Evolutionary conservation across 2,888 invertebrate genomes (phyloP), one percentile per base, ranked within the genome.

Genomic region (Dysmachus trigonus): DNA sequence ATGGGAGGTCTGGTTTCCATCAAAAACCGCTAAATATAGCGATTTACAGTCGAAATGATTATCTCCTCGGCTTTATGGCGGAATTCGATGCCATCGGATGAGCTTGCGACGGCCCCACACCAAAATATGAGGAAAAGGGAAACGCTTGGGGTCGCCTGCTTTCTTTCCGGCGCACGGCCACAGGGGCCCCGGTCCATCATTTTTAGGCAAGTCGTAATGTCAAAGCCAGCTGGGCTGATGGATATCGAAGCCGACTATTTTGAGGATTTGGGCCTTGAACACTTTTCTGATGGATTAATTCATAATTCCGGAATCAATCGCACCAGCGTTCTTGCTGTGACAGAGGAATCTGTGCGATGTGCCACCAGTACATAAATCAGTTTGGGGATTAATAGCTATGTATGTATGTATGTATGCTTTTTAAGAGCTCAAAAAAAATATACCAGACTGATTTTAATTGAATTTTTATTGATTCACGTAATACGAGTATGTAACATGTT

Each of bases 11-110:
- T 81, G 81, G 81, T 81, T 81, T 81, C 62, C 81, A 81, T 81
- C 81, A 81, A 53, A 81, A 81, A 53, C 81, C 81, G 81, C 81
- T 81, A 81, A 81, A 81, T 81, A 81, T 81, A 81, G 81, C 81
- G 81, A 81, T 81, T 81, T 81, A 81, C 31, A 81, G 33, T 33
- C 81, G 47, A 51, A 77, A 81, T 33, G 53, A 81, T 81, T 62
- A 81, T 81, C 62, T 31, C 53, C 22, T 18, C 81, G 53, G 62
- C 81, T 81, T 81, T 81, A 81, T 62, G 81, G 18, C 47, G 62
- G 81, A 81, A 53, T 81, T 62, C 47, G 53, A 81, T 81, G 81
- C 47, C 51, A 15, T 15, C 31, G 51, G 81, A 81, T 81, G 72
- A 38, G 33, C 71, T 83, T 35, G 22, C 71, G 71, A 83, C 35